Evolutionary conservation across 2,888 invertebrate genomes (phyloP), one percentile per base, ranked within the genome.

Genomic region (Panzeria rudis): DNA sequence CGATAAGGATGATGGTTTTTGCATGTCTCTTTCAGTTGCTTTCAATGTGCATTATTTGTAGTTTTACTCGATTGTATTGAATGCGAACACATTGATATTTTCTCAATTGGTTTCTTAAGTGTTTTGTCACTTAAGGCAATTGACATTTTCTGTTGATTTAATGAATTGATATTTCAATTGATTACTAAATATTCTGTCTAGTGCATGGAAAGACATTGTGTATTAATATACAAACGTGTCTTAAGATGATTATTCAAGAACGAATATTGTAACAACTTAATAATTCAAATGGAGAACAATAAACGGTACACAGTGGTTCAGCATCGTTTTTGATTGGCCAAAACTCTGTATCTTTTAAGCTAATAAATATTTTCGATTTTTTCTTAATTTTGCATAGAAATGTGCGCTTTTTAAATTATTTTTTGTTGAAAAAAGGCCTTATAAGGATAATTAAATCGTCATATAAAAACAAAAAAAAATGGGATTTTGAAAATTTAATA

Each of bases 111-210:
- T 75, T 82, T 76, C 81, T 85, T 85, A 82, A 85, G 85, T 82
- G 82, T 82, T 82, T 85, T 85, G 85, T 71, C 85, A 85, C 85
- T 79, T 85, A 75, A 79, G 75, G 75, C 82, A 82, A 82, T 85
- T 82, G 85, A 85, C 78, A 85, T 79, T 79, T 85, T 82, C 71
- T 79, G 79, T 85, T 82, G 85, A 82, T 82, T 82, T 82, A 85
- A 82, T 82, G 79, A 85, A 85, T 82, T 82, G 75, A 75, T 79
- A 85, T 82, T 75, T 79, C 82, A 85, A 79, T 78, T 85, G 82
- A 78, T 75, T 78, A 64, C 47, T 6, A 50, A 72, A 47, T 44
- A 44, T 47, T 20, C 25, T 47, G 17, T 41, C 62, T 64, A 54
- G 13, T 8, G 25, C 23, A 54, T 35, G 32, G 38, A 35, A 35